These are phyloP conservation scores for Brachypodius melanocephalos DNA, from an alignment of 2,113 vertebrate species.

Conservation along the genomic window DNA sequence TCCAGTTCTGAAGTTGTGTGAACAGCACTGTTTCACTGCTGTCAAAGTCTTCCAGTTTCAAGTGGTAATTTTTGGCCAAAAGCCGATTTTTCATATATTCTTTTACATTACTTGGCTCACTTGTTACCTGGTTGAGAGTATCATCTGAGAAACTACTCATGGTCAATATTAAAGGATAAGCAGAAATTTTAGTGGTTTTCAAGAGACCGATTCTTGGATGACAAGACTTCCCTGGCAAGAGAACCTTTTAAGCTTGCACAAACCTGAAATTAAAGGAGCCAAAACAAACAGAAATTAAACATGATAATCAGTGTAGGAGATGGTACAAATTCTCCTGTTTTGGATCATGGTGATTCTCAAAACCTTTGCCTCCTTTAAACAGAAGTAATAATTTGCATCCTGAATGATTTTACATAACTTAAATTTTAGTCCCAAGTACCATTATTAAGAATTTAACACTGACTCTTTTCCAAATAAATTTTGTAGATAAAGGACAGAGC, in stretches of 20 bases:
- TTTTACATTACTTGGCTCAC: not conserved
- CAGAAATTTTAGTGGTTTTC: not conserved
- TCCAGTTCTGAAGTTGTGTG: not conserved
- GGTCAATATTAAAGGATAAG: not conserved
- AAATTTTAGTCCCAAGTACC: not conserved
- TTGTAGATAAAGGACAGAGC: not conserved
- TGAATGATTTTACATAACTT: not conserved
- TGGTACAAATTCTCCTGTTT: not conserved
- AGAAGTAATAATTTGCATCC: not conserved
- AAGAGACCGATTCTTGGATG: not conserved
- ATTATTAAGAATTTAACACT: not conserved
- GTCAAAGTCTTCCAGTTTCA: not conserved
- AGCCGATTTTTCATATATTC: not conserved
- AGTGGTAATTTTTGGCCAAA: not conserved
- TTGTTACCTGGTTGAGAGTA: not conserved
- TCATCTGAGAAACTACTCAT: not conserved
- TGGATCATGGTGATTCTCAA: not conserved
- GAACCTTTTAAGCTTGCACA: not conserved
- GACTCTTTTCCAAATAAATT: not conserved
- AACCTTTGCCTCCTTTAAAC: not conserved
- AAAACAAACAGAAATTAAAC: not conserved
- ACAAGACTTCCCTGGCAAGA: not conserved
- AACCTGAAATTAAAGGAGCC: not conserved
- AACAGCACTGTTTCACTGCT: not conserved
- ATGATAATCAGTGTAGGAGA: fast-evolving